Evolutionary conservation across 2,888 invertebrate species (phyloP), one percentile per base, ranked within the genome.

Genomic region (Pristionchus mayeri): DNA sequence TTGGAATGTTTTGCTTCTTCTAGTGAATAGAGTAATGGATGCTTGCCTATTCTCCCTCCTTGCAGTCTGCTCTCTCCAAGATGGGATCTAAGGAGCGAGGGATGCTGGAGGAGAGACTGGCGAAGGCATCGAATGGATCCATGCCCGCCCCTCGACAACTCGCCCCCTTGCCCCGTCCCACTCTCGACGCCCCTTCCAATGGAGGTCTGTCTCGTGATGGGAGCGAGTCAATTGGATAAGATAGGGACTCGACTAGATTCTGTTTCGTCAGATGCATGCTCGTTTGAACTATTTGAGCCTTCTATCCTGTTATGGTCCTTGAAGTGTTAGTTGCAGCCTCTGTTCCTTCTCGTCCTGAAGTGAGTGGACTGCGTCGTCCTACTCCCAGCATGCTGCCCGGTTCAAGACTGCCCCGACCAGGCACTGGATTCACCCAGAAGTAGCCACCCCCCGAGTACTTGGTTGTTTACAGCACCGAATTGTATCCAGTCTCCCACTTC

Each of bases 81-180:
- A 24, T 78, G 78, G 27, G 27, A 6, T 2, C 80, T 7, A 82
- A 82, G 50, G 82, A 82, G 48, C 63, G 67, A 6, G 27, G 30
- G 16, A 3, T 27, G 1, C 30, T 82, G 2, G 48, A 27, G 11
- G 63, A 82, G 44, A 60, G 82, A 48, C n/a, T 82, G 44, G 48
- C 30, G 18, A 34, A 37, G 30, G 82, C 82, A n/a, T 44, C 82
- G 24, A 48, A 40, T 54, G 82, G 63, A 48, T 16, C 60, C n/a
- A 40, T 60, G 63, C 82, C 82, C 37, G 67, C 82, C 2, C 67
- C 82, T 1, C 82, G 82, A n/a, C 60, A 34, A 30, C 82, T 82
- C 48, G 82, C 82, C 4, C 63, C 82, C 21, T n/a, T 82, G 44
- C 82, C 82, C 1, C 27, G 67, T 11, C 80, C 80, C 16, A n/a